Conservation (phyloP, 2,888 invertebrate species). For the Drosophila colorata region DNA sequence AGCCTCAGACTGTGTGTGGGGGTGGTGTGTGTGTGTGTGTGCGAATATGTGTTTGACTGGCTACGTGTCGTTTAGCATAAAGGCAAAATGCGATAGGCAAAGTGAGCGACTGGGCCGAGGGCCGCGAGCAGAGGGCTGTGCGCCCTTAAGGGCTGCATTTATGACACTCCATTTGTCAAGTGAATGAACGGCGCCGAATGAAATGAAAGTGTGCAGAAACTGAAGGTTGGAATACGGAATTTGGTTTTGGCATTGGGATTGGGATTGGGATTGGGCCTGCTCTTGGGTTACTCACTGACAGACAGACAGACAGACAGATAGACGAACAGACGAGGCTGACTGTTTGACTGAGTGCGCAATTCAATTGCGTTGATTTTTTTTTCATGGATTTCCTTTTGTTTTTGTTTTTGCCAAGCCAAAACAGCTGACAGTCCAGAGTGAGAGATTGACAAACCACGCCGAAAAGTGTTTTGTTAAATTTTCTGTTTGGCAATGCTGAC, state of each 20-base stretch:
- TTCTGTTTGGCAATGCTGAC: slow-evolving; percentile 73
- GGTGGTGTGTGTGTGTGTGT: slow-evolving; percentile 5
- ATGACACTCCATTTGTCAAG: slow-evolving; percentile 82
- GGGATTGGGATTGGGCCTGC: slow-evolving; percentile 24
- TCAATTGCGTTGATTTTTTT: slow-evolving; percentile 76
- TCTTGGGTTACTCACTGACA: slow-evolving; percentile 45
- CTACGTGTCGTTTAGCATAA: slow-evolving; percentile 78
- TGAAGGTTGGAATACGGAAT: slow-evolving; percentile 39
- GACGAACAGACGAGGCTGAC: slow-evolving; percentile 18
- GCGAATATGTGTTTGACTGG: slow-evolving; percentile 25
- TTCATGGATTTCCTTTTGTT: slow-evolving; percentile 21
- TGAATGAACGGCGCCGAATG: slow-evolving; percentile 62
- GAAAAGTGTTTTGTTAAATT: slow-evolving; percentile 74
- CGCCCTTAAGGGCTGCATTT: slow-evolving; percentile 81
- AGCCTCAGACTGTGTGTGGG: slow-evolving; percentile 39
- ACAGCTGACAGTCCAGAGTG: slow-evolving; percentile 41
- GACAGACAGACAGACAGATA: slow-evolving; percentile 8
- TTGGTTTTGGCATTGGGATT: slow-evolving; percentile 20
- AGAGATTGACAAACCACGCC: slow-evolving; percentile 50
- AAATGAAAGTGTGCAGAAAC: slow-evolving; percentile 64
- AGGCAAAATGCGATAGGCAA: slow-evolving; percentile 57
- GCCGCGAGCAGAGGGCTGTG: slow-evolving; percentile 32
- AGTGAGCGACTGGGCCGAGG: slow-evolving; percentile 9
- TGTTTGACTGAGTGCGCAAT: slow-evolving; percentile 69
- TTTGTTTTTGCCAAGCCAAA: slow-evolving; percentile 42